Conservation (phyloP, 1,140 invertebrate species). For the Notospermus geniculatus region DNA sequence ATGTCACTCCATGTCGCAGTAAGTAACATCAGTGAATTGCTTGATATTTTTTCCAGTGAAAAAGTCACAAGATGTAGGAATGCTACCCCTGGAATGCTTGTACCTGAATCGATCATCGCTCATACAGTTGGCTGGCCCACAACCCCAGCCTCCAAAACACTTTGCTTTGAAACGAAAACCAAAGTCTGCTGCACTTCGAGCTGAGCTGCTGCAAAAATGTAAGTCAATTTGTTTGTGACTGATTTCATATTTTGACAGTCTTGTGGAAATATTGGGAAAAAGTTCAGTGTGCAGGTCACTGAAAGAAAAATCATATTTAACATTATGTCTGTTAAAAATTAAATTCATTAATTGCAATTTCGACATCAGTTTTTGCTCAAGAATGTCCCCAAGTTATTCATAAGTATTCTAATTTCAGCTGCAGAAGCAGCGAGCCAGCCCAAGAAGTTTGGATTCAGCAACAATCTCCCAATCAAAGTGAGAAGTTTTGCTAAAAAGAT, state of each 20-base stretch:
- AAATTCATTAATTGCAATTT: no score
- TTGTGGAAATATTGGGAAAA: no score
- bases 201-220: constrained; percentile 86
- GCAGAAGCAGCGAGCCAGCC: constrained; percentile 80
- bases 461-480: constrained; percentile 80
- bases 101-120: constrained; percentile 93
- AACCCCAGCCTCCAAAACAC: constrained; percentile 70
- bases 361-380: no score
- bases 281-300: no score
- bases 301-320: no score
- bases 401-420: constrained; percentile 56
- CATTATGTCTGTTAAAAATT: no score
- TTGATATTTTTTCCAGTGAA: constrained; percentile 51
- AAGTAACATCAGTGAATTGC: constrained; percentile 14
- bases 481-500: constrained; percentile 94
- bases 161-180: constrained; percentile 93
- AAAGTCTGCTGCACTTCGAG: constrained; percentile 86
- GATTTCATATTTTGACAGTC: no score
- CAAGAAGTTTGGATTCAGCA: constrained; percentile 39
- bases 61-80: constrained; percentile 79
- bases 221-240: constrained; percentile 26
- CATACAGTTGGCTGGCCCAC: constrained; percentile 74
- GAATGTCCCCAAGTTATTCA: no score
- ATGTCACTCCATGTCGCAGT: no score
- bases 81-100: constrained; percentile 92